phyloP scores from a whole-genome alignment of 2,888 invertebrate species.

The Matsumyia berberina region DNA sequence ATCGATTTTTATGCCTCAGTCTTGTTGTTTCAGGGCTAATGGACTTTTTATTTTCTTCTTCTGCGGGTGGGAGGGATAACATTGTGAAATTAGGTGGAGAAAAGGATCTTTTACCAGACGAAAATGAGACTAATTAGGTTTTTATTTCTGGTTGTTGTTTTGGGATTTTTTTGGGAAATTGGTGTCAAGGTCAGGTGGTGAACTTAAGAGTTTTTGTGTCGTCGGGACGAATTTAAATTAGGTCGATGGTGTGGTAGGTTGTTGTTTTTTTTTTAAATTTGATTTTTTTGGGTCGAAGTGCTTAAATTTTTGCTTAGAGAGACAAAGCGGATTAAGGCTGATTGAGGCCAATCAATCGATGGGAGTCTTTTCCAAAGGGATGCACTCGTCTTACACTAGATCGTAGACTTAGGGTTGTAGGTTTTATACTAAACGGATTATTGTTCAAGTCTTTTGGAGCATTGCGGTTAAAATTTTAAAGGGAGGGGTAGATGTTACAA shows the following conservation, averaged over 20 bases:
- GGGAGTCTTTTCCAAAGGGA: too few relatives aligned
- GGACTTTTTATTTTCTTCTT: constrained; percentile 60
- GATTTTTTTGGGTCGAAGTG: too few relatives aligned
- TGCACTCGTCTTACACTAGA: too few relatives aligned
- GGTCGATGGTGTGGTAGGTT: constrained; percentile 8
- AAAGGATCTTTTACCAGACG: constrained; percentile 64
- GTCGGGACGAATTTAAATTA: constrained; percentile 19
- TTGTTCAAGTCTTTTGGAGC: too few relatives aligned
- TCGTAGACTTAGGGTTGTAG: too few relatives aligned
- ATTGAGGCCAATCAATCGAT: too few relatives aligned
- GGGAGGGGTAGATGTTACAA: too few relatives aligned
- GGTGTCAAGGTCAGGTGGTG: constrained; percentile 64
- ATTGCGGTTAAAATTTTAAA: too few relatives aligned
- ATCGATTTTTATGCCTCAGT: constrained; percentile 51
- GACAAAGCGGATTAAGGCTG: too few relatives aligned
- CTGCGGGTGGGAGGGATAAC: constrained; percentile 25
- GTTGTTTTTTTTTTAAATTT: background rate
- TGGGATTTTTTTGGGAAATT: constrained; percentile 28
- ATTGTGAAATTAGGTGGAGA: constrained; percentile 46
- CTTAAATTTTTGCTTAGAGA: too few relatives aligned
- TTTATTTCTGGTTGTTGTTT: constrained; percentile 19
- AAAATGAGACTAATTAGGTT: constrained; percentile 71
- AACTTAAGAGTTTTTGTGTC: background rate
- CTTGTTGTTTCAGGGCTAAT: constrained; percentile 73
- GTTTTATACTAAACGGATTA: too few relatives aligned